Evolutionary conservation across 2,113 vertebrate genomes (phyloP).

Genomic region (Fulica atra): DNA sequence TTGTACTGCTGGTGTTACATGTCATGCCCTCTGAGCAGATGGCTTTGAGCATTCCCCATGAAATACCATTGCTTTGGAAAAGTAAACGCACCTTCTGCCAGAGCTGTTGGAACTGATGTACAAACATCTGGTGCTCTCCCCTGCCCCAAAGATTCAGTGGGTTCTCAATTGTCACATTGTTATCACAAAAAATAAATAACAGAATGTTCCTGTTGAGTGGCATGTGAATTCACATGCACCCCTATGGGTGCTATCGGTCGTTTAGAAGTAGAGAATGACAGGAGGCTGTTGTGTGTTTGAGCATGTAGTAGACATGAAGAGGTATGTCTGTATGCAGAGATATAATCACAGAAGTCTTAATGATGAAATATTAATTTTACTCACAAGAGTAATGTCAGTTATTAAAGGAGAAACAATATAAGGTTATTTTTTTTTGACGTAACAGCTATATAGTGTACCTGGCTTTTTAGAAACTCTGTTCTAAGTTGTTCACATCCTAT

Average conservation of each 20-base stretch:
- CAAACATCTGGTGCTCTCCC: not conserved
- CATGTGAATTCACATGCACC: not conserved
- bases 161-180: not conserved
- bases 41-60: not conserved
- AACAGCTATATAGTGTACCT: not conserved
- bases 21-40: not conserved
- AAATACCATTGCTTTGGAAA: not conserved
- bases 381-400: not conserved
- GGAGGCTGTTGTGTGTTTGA: not conserved
- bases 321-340: not conserved
- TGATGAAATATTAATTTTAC: not conserved
- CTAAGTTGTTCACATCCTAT: not conserved
- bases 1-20: not conserved
- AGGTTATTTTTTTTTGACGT: not conserved
- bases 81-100: not conserved
- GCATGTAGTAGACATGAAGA: not conserved
- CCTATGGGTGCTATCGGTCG: no score
- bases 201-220: not conserved
- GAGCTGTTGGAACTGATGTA: not conserved
- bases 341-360: not conserved
- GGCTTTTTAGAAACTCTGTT: not conserved
- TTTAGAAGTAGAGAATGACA: not conserved
- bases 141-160: not conserved
- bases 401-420: not conserved
- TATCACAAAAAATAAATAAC: not conserved